These are phyloP conservation scores for Zaprionus ghesquierei DNA, from an alignment of 1,140 invertebrate genomes.

Conservation along the genomic window DNA sequence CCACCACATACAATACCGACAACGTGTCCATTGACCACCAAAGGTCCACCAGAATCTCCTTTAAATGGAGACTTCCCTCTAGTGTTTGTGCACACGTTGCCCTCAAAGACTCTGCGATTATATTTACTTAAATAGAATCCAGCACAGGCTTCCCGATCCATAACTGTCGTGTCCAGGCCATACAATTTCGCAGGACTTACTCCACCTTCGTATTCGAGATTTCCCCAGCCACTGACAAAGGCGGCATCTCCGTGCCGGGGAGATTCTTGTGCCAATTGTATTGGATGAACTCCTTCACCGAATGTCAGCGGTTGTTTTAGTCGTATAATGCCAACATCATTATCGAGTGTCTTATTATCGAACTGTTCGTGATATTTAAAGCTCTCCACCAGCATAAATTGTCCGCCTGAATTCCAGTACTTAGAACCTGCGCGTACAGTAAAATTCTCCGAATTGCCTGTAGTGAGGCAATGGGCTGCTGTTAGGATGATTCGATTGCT, in stretches of 20 bases:
- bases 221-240: neutral
- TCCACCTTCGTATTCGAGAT: too few species aligned
- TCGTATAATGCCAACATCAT: neutral
- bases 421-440: neutral
- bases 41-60: neutral
- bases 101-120: neutral
- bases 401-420: neutral
- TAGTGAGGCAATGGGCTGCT: neutral
- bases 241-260: neutral
- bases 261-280: neutral
- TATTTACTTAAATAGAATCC: neutral
- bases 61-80: neutral
- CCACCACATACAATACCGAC: neutral
- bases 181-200: neutral
- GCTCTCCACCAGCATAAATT: neutral
- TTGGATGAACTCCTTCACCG: neutral
- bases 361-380: neutral
- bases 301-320: neutral
- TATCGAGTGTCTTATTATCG: accelerated
- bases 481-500: neutral
- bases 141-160: neutral
- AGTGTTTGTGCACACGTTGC: neutral
- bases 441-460: neutral
- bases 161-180: neutral
- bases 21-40: neutral